Base-by-base conservation (phyloP, 1,140 invertebrate species). In the Drosophila athabasca region DNA sequence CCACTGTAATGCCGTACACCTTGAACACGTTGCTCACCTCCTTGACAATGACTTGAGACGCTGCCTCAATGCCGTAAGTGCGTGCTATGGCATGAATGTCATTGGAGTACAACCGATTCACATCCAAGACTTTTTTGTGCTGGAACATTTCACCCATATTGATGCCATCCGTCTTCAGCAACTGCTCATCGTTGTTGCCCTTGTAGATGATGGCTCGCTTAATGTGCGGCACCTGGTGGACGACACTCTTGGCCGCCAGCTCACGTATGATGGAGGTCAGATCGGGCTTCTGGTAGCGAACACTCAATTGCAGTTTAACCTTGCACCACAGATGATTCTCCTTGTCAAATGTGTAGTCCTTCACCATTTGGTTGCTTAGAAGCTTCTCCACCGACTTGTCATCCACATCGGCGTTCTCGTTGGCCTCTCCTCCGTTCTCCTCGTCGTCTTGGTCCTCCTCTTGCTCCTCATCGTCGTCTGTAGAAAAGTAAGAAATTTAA, bases 1-100 rank as follows among this genome's bases (percentile, higher is more conserved):
- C 97, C 0, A 99, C 98, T 15, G 95, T 94, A 83, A 99, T 99
- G 22, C 98, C 98, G 90, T 99, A 99, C 3, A 97, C 97, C 81
- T 95, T 96, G 91, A 99, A 99, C 13, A 99, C 98, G 90, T 97
- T 96, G 90, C 95, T 95, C 35, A 99, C 95, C 94, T 99, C 98
- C 77, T 95, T 95, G 19, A 98, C 95, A 58, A 99, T 97, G 7
- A 98, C 96, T 92, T 95, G 95, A 48, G 95, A 94, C 0, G 98
- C 98, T 8, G 99, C 98, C 93, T 99, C 99, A 71, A 99, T 98
- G 9, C 99, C 99, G 91, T 99, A 99, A 0, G 94, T 96, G 57
- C 95, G 93, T 0, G 97, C 96, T 74, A 99, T 96, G 6, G 95
- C 95, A 84, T 99, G 97, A 61, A 99, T 97, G 90, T 99, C 97